Evolutionary conservation across 2,113 vertebrate species (phyloP), one percentile per base, ranked within the genome.

Genomic region (Asarcornis scutulata): DNA sequence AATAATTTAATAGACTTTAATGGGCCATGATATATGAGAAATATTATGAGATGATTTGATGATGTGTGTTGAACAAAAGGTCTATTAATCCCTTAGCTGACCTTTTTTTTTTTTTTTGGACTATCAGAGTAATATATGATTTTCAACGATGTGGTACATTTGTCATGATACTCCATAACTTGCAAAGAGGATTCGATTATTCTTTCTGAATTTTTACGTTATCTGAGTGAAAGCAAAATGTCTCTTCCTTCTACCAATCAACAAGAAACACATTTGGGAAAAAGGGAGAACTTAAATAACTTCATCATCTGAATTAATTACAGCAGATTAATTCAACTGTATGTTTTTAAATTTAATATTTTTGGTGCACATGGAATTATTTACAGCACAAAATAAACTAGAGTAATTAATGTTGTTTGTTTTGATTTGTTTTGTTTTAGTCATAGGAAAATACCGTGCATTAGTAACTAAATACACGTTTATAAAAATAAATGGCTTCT

Each of bases 251-350:
- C 40, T 42, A 40, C 53, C 64, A 64, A 87, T 69, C 52, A 72
- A 82, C 16, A 86, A 59, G 87, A 93, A 86, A 7, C 5, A 67
- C 13, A 46, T 36, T 31, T 89, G 18, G 56, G 60, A 58, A 83
- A 86, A 93, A 76, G 77, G 38, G 1, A 60, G 31, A 67, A 53
- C 34, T 42, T 58, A 62, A n/a, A 18, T 81, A 86, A 67, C 17
- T 86, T 88, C 46, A 75, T 38, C 23, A 68, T 93, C 17, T 92
- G 56, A 93, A 87, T 53, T 68, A 91, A 82, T 84, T 92, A 56
- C 16, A 84, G 32, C 46, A 84, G 16, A 73, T 67, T 69, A 40
- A 87, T 29, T 91, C 73, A 91, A 64, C 25, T 64, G 17, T 75
- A 32, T 53, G 32, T 50, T 94, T 84, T 17, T 32, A 80, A 90